A percentile compares a stretch with the other conserved stretches of the same genome.
Evolutionary conservation across 53 echinoderm and acorn worm species (phyloP).

Genomic region (Arbacia lixula): DNA sequence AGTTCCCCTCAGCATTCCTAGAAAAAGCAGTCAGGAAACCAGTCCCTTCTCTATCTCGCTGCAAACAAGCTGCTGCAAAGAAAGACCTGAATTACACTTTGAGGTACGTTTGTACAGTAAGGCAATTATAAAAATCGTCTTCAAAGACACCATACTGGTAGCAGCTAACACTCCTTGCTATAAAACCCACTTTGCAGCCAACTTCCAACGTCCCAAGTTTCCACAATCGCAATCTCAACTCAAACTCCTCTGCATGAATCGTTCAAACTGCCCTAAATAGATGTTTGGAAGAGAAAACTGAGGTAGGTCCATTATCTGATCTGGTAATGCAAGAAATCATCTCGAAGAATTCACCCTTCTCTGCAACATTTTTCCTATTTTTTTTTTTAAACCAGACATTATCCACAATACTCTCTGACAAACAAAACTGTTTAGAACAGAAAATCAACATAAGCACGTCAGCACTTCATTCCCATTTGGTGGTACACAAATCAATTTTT

Average conservation of each 20-base stretch:
- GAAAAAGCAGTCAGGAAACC: not conserved
- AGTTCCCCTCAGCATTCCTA: not conserved
- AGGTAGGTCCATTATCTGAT: constrained; percentile 45
- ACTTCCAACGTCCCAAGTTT: no score
- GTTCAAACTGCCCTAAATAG: constrained; percentile 21
- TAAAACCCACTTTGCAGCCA: no score
- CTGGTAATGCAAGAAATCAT: constrained; percentile 27
- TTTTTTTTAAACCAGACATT: no score
- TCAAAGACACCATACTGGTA: constrained; percentile 8
- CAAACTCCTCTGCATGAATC: constrained; percentile 39
- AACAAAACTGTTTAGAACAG: no score
- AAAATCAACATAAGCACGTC: no score
- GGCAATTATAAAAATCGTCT: constrained; percentile 28
- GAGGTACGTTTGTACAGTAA: constrained; percentile 48
- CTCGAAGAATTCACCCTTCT: constrained; percentile 41
- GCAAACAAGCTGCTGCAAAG: not conserved
- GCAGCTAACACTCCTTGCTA: no score
- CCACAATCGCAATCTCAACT: no score
- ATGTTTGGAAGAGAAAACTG: constrained; percentile 52
- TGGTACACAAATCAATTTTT: no score
- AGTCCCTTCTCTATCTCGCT: not conserved
- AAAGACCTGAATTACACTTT: constrained; percentile 28
- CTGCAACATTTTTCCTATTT: no score
- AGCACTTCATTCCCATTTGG: no score
- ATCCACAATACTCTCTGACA: no score